Conservation (phyloP, 2,113 vertebrate species). For the Carlito syrichta region DNA sequence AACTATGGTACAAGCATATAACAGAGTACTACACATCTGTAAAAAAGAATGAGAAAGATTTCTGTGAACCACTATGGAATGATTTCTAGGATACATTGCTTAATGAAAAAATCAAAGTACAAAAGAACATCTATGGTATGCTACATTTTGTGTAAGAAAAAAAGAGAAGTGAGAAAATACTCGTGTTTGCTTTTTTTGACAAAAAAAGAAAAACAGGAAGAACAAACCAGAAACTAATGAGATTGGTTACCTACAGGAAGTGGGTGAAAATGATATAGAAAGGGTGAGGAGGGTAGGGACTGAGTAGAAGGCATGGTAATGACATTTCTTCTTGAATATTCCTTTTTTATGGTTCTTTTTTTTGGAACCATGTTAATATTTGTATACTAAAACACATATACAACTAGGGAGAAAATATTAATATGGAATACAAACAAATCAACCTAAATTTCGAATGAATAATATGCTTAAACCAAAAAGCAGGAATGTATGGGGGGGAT, state of each 20-base stretch:
- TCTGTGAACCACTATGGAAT: not conserved
- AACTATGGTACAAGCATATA: not conserved
- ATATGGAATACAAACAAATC: not conserved
- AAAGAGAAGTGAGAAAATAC: not conserved
- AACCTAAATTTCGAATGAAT: not conserved
- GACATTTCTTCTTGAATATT: not conserved
- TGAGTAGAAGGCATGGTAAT: not conserved
- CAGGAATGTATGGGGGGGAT: not conserved
- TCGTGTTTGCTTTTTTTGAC: not conserved
- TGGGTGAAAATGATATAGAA: not conserved
- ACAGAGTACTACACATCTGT: not conserved
- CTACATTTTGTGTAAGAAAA: not conserved
- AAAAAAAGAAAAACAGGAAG: not conserved
- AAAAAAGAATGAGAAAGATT: not conserved
- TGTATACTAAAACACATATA: not conserved
- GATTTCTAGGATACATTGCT: not conserved
- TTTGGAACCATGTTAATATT: not conserved
- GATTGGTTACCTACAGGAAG: not conserved
- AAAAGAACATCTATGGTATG: not conserved
- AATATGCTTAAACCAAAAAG: not conserved
- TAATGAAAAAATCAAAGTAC: not conserved
- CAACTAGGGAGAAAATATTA: not conserved
- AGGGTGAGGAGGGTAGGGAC: not conserved
- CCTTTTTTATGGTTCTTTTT: not conserved
- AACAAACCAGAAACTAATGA: slow-evolving; percentile 13